Percentiles rank a stretch among this genome's conserved stretches.
Conservation (phyloP, 1,140 invertebrate species). For the Drosophila ogumai region DNA sequence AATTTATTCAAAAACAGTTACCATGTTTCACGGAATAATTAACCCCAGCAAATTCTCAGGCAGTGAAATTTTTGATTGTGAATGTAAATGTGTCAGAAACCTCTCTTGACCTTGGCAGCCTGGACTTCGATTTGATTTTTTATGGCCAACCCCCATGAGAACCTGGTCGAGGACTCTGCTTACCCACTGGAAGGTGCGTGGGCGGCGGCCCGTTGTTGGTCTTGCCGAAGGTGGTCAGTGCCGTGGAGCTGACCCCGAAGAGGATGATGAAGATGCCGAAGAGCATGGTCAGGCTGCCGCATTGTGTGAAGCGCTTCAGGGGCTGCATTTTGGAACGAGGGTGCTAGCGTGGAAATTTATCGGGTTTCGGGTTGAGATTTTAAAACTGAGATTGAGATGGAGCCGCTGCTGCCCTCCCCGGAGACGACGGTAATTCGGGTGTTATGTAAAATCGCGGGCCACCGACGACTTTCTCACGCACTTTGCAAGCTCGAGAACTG, state of each 20-base stretch:
- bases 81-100: constrained; percentile 11
- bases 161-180: constrained; percentile 45
- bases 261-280: constrained; percentile 84
- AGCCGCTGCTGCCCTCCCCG: constrained; percentile 3
- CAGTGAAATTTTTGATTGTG: constrained; percentile 5
- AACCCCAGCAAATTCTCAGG: background rate
- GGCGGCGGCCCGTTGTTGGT: constrained; percentile 87
- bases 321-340: constrained; percentile 74
- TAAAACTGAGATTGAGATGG: background rate
- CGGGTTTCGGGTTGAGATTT: constrained; percentile 17
- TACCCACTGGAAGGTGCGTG: constrained; percentile 86
- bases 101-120: constrained; percentile 35
- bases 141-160: constrained; percentile 14
- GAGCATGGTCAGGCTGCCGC: constrained; percentile 84
- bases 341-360: constrained; percentile 5
- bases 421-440: constrained; percentile 6
- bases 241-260: constrained; percentile 86
- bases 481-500: constrained; percentile 42
- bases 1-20: constrained; percentile 4
- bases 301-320: constrained; percentile 84
- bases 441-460: constrained; percentile 54
- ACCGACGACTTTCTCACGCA: constrained; percentile 47
- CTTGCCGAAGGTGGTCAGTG: constrained; percentile 89
- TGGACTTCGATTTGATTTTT: constrained; percentile 15
- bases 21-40: background rate